phyloP scores from a whole-genome alignment of 2,797 vertebrate genomes.

The Anguilla megastoma region DNA sequence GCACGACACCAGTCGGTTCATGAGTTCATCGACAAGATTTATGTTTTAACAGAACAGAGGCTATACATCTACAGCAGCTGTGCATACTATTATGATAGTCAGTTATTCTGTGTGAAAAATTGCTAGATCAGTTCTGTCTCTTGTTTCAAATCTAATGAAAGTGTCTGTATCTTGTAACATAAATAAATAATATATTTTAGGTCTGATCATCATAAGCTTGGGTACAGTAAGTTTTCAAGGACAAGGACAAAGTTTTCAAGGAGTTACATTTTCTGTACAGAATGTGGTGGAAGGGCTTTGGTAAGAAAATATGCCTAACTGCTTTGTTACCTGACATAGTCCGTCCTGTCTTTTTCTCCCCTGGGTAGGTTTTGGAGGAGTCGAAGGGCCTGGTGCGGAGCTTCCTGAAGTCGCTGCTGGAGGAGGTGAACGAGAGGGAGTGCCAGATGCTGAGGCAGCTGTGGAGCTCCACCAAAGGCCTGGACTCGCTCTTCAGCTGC shows the following conservation, averaged over 20 bases:
- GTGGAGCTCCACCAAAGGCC: conserved; percentile 95
- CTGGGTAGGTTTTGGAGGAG: conserved; percentile 87
- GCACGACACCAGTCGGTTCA: neutral
- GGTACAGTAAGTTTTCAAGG: neutral
- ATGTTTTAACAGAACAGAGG: no score
- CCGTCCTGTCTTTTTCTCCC: conserved; percentile 33
- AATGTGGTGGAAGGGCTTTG: neutral
- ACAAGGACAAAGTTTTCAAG: neutral
- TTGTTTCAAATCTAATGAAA: neutral
- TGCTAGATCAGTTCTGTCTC: neutral
- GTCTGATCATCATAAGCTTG: neutral
- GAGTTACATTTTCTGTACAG: neutral
- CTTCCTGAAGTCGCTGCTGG: conserved; percentile 85
- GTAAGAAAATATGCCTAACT: neutral
- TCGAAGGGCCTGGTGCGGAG: conserved; percentile 92
- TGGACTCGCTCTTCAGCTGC: conserved; percentile 93
- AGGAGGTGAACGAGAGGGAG: conserved; percentile 94
- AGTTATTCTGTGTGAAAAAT: neutral
- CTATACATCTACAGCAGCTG: no score
- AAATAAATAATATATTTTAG: neutral
- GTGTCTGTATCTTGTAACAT: neutral
- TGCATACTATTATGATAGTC: neutral
- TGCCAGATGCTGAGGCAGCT: conserved; percentile 94
- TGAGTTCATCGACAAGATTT: no score
- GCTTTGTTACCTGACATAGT: neutral